Conservation (phyloP, 2,888 invertebrate genomes). For the Cephus rjabovi region DNA sequence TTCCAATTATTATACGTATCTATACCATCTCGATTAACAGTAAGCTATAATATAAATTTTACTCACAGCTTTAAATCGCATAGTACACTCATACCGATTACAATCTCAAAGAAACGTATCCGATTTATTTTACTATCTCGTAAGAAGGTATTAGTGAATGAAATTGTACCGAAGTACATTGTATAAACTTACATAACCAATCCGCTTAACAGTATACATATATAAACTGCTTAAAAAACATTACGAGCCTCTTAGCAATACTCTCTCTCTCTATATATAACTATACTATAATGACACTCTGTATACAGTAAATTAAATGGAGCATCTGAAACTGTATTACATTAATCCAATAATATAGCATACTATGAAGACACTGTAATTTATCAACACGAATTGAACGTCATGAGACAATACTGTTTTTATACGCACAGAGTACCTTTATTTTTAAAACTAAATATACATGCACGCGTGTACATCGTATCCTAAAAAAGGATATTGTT, state of each 20-base stretch:
- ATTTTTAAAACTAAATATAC: background rate
- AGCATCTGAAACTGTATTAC: background rate
- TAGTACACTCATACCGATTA: background rate
- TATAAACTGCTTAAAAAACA: background rate
- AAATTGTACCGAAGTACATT: background rate
- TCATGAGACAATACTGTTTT: background rate
- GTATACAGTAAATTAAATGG: background rate
- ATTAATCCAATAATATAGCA: background rate
- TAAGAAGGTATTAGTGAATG: background rate
- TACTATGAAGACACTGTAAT: background rate
- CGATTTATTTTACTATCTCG: background rate
- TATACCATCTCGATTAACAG: background rate
- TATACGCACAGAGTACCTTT: background rate
- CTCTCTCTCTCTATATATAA: background rate
- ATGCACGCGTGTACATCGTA: background rate
- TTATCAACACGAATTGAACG: background rate
- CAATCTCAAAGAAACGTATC: background rate
- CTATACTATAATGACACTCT: background rate
- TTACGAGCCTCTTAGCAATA: background rate
- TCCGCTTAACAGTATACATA: background rate
- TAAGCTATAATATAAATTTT: background rate
- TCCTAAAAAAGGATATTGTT: background rate
- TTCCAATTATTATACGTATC: background rate
- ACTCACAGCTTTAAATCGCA: background rate
- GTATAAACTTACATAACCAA: background rate